Evolutionary conservation across 2,888 invertebrate species (phyloP), one percentile per base, ranked within the genome.

Genomic region (Pheosia gnoma): DNA sequence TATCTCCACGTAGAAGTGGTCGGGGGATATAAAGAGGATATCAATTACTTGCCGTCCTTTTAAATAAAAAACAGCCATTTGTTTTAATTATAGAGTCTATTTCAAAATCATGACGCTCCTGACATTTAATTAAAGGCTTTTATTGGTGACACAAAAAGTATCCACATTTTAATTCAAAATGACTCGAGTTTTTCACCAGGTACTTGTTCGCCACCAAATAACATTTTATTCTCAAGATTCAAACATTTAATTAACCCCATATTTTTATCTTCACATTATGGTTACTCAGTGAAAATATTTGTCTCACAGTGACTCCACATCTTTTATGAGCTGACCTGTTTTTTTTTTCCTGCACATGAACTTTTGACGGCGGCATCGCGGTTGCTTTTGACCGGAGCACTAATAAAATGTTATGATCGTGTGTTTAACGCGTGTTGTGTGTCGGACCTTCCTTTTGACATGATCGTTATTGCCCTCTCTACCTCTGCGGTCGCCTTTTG

Each of bases 371-470:
- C 87, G 90, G 86, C 86, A 88, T 82, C 87, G 91, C 91, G 91
- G 90, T 89, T 89, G 91, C 91, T 90, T 91, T 93, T 91, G 91
- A 90, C 93, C 89, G 87, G 84, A 83, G 87, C 89, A 91, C 93
- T 91, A 93, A 93, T 93, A 93, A 93, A 93, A 93, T 90, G 90
- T 93, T 93, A 93, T 92, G 91, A 90, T 91, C 89, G 93, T 93
- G 88, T 93, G 93, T 91, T 93, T 93, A 91, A 92, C 93, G 92
- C 92, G 88, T 88, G 91, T 90, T 89, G 86, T 84, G 82, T 88
- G 93, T 90, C 92, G 93, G 92, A 76, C 90, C 91, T 89, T 88
- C 89, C 87, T 91, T 93, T 92, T 91, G 92, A 93, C 92, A 91
- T 88, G 89, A 90, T 91, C 89, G 89, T 92, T 91, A 93, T 90